Evolutionary conservation across 1,140 invertebrate genomes (phyloP).

Genomic region (Brachionus paranguensis): DNA sequence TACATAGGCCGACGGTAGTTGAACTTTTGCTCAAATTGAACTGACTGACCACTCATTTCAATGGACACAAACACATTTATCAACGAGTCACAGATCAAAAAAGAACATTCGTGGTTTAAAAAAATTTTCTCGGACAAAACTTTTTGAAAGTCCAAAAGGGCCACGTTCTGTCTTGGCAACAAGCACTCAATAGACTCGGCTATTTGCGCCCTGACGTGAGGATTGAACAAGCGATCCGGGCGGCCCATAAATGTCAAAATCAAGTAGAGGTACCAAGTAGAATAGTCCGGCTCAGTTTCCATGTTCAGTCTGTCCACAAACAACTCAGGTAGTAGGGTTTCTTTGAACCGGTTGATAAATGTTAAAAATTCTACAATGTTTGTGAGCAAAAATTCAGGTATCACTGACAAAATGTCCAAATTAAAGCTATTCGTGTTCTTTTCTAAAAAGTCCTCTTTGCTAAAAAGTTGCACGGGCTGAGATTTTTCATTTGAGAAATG

Average conservation of each 20-base stretch:
- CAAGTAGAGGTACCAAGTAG: conserved; percentile 67
- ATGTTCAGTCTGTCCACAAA: conserved; percentile 2
- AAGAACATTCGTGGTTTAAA: background rate
- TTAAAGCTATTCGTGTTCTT: conserved; percentile 42
- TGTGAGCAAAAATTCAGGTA: conserved; percentile 83
- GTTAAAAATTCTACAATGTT: conserved; percentile 74
- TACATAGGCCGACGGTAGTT: conserved; percentile 93
- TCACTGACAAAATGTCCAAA: conserved; percentile 60
- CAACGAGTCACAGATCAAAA: conserved; percentile 58
- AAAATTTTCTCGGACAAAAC: background rate
- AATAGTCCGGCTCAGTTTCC: conserved; percentile 28
- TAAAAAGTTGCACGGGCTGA: background rate
- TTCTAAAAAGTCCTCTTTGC: conserved; percentile 44
- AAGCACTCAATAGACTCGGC: conserved; percentile 77
- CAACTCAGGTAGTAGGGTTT: conserved; percentile 42
- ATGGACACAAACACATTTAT: conserved; percentile 89
- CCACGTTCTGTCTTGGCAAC: conserved; percentile 44
- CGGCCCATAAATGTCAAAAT: conserved; percentile 68
- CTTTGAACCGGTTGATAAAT: conserved; percentile 64
- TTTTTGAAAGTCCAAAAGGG: background rate
- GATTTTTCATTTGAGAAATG: conserved; percentile 29
- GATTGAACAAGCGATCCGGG: conserved; percentile 74
- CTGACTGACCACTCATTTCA: conserved; percentile 90
- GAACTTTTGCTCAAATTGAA: conserved; percentile 93
- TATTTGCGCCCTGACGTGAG: conserved; percentile 78